Evolutionary conservation across 2,797 vertebrate genomes (phyloP).

Genomic region (Pipistrellus kuhlii): DNA sequence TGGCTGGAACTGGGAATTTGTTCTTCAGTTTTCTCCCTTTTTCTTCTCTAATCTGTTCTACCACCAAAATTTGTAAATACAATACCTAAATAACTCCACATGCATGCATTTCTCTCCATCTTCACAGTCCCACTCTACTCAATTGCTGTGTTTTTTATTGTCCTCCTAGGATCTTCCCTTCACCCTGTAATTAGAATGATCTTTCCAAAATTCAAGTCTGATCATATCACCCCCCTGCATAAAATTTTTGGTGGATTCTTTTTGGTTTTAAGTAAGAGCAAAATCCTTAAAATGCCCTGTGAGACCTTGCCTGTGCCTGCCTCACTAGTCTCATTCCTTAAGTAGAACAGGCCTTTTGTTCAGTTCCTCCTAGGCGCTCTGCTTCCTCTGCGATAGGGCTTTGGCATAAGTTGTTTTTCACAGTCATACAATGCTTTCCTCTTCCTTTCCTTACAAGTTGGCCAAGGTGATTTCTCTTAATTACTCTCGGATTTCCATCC

Average conservation of each 20-base stretch:
- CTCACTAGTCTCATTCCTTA: neutral
- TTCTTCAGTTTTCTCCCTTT: neutral
- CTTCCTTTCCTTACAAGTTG: neutral
- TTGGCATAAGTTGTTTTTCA: neutral
- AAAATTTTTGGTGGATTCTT: conserved; percentile 10
- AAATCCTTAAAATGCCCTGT: neutral
- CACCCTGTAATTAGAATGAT: neutral
- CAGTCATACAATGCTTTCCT: neutral
- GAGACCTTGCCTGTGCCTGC: neutral
- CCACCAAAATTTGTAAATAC: neutral
- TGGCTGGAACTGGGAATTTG: neutral
- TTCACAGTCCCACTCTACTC: neutral
- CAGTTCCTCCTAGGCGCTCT: neutral
- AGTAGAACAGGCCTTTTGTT: neutral
- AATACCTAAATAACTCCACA: neutral
- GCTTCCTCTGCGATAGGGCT: neutral
- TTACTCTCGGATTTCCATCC: neutral
- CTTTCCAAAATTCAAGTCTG: neutral
- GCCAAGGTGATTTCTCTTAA: neutral
- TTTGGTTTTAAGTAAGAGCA: neutral
- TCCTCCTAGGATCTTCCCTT: neutral
- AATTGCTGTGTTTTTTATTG: neutral
- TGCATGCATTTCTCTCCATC: neutral
- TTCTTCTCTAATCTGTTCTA: neutral
- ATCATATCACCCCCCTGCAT: neutral